Evolutionary conservation across 1,140 invertebrate genomes (phyloP).

Genomic region (Ostrea edulis): DNA sequence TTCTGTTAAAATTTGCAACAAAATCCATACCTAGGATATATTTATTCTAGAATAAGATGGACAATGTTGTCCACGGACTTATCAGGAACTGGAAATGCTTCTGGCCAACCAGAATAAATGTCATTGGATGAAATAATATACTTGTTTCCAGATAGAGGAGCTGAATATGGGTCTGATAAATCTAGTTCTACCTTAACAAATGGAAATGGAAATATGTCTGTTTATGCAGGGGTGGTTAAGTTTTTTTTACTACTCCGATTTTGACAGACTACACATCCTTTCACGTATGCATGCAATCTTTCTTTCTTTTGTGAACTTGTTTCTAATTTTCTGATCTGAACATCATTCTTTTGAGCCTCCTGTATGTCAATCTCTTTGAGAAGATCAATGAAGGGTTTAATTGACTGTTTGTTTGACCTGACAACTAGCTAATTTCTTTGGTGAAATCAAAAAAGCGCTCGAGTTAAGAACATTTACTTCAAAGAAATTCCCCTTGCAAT

Average conservation of each 20-base stretch:
- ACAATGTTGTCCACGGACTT: not conserved
- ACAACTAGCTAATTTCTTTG: too few species aligned
- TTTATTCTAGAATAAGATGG: constrained; percentile 54
- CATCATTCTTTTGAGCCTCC: not conserved
- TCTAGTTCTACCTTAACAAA: constrained; percentile 55
- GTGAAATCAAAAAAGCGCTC: too few species aligned
- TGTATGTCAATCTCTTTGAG: not conserved
- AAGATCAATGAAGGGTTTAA: not conserved
- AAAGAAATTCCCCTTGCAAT: too few species aligned
- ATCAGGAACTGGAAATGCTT: constrained; percentile 52
- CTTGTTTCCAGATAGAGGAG: constrained; percentile 50
- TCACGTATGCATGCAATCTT: constrained; percentile 38
- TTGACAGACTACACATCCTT: constrained; percentile 55
- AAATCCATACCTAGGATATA: constrained; percentile 54
- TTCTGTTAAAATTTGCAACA: constrained; percentile 53
- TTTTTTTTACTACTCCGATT: constrained; percentile 21
- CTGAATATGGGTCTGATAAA: constrained; percentile 55
- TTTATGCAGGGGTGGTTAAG: constrained; percentile 54
- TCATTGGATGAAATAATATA: constrained; percentile 54
- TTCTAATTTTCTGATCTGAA: not conserved
- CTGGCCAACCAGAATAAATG: constrained; percentile 49
- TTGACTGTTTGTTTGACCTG: not conserved
- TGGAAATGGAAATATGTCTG: constrained; percentile 50
- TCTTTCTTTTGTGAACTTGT: not conserved
- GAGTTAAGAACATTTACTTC: too few species aligned